Conservation (phyloP, 2,113 vertebrate species). For the Prietella phreatophila region DNA sequence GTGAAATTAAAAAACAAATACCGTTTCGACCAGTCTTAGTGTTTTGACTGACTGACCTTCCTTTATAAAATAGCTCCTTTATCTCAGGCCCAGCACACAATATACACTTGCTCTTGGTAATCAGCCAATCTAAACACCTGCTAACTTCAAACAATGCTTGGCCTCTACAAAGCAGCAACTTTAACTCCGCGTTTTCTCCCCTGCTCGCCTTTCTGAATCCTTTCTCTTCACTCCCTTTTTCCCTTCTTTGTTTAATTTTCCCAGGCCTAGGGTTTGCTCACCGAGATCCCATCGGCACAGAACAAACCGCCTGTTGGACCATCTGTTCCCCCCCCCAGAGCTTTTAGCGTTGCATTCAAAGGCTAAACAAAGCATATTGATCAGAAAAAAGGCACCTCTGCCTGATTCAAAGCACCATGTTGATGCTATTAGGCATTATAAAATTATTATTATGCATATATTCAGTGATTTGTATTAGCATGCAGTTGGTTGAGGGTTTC, state of each 20-base stretch:
- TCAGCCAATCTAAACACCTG: constrained; percentile 39
- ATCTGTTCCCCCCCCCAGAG: constrained; percentile 28
- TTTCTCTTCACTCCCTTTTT: constrained; percentile 20
- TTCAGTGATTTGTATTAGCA: neutral
- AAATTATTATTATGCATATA: neutral
- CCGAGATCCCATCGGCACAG: constrained; percentile 5
- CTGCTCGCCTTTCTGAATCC: constrained; percentile 18
- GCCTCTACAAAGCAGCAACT: neutral
- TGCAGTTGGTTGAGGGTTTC: neutral
- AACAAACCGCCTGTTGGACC: constrained; percentile 33
- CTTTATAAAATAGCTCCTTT: neutral
- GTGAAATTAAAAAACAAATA: neutral
- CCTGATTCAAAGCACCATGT: neutral
- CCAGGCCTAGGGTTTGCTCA: constrained; percentile 36
- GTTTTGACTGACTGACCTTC: neutral
- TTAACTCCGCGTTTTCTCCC: constrained; percentile 18
- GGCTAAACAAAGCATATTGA: constrained; percentile 10
- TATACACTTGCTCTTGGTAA: constrained; percentile 16
- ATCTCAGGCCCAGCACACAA: neutral
- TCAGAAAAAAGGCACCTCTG: neutral
- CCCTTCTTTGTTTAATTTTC: constrained; percentile 37
- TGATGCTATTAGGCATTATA: neutral
- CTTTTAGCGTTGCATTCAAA: constrained; percentile 1
- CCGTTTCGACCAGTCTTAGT: neutral
- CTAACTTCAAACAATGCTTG: constrained; percentile 17